Evolutionary conservation across 2,888 invertebrate genomes (phyloP).

Genomic region (Diloba caeruleocephala): DNA sequence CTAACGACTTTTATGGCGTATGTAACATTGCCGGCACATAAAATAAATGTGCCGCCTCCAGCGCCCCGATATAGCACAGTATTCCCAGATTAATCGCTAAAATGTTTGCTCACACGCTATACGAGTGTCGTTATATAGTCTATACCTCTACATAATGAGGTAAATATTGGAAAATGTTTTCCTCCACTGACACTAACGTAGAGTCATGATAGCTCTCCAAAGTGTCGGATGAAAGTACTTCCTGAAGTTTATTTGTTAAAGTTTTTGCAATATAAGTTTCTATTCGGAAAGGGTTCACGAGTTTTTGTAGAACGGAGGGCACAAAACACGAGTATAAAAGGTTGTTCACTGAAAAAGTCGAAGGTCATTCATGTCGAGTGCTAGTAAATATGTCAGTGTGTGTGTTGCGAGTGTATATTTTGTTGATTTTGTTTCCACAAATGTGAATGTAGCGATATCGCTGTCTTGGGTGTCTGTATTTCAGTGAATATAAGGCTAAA

Average conservation of each 20-base stretch:
- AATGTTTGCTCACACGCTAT: slow-evolving; percentile 84
- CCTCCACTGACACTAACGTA: slow-evolving; percentile 52
- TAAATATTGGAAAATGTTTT: slow-evolving; percentile 72
- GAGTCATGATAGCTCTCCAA: slow-evolving; percentile 49
- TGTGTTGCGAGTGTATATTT: slow-evolving; percentile 20
- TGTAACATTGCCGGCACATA: slow-evolving; percentile 88
- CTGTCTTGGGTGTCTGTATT: slow-evolving; percentile 31
- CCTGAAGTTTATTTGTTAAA: slow-evolving; percentile 51
- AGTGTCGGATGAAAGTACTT: slow-evolving; percentile 51
- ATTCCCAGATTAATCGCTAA: slow-evolving; percentile 85
- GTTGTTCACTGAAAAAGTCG: slow-evolving; percentile 39
- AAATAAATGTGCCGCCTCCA: slow-evolving; percentile 88
- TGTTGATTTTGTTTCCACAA: slow-evolving; percentile 18
- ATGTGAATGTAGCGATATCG: slow-evolving; percentile 31
- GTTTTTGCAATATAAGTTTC: slow-evolving; percentile 51
- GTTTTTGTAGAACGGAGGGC: slow-evolving; percentile 36
- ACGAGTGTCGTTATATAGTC: slow-evolving; percentile 74
- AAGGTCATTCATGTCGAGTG: slow-evolving; percentile 44
- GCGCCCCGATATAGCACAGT: slow-evolving; percentile 79
- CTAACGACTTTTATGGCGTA: slow-evolving; percentile 89
- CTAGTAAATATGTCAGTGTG: slow-evolving; percentile 7
- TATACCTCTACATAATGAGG: slow-evolving; percentile 73
- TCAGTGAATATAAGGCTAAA: slow-evolving; percentile 16
- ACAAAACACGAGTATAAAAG: slow-evolving; percentile 37
- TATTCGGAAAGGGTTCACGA: slow-evolving; percentile 44